These are phyloP conservation scores for Heliconius nattereri DNA, from an alignment of 1,140 invertebrate species.

Conservation along the genomic window DNA sequence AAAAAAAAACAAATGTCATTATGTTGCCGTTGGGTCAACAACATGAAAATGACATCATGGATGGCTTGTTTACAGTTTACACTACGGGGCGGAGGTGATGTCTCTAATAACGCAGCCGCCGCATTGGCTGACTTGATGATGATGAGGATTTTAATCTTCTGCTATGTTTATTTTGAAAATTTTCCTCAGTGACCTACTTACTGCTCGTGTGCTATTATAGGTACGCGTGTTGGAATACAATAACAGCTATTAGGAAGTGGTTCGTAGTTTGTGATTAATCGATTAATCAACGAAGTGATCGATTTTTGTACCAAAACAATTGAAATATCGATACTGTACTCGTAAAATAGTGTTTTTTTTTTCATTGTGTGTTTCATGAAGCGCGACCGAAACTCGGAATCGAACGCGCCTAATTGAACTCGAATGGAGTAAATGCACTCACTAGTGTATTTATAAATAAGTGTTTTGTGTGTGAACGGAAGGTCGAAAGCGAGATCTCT, in stretches of 20 bases:
- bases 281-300: no score
- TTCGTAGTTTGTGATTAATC: no score
- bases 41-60: constrained; percentile 74
- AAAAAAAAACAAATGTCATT: constrained; percentile 30
- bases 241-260: not conserved
- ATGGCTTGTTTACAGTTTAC: constrained; percentile 69
- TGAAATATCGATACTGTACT: no score
- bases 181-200: not conserved
- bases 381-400: constrained; percentile 27
- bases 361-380: no score
- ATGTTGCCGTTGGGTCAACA: constrained; percentile 67
- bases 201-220: not conserved
- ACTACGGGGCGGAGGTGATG: constrained; percentile 64
- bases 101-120: constrained; percentile 57
- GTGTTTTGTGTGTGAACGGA: constrained; percentile 53
- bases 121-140: constrained; percentile 50
- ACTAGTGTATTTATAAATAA: constrained; percentile 68
- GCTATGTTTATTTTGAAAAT: constrained; percentile 21
- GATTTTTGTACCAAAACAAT: no score
- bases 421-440: constrained; percentile 72
- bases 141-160: constrained; percentile 46
- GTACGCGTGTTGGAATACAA: not conserved
- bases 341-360: no score
- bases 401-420: constrained; percentile 56
- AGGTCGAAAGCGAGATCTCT: constrained; percentile 47